phyloP scores from a whole-genome alignment of 2,888 invertebrate species.

The Entomobrya proxima region DNA sequence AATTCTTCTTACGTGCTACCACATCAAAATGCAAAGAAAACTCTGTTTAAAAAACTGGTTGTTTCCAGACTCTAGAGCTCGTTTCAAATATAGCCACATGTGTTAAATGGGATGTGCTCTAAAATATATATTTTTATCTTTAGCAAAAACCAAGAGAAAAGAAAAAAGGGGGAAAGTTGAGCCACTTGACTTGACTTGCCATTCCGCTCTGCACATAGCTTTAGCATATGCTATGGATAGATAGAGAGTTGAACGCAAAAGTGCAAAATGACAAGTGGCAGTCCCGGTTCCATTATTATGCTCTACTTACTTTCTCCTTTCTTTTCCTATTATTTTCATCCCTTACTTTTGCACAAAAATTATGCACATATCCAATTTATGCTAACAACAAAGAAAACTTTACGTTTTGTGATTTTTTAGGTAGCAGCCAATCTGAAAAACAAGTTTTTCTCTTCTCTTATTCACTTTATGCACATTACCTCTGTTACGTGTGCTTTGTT shows the following conservation, averaged over 20 bases:
- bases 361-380: no score
- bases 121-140: not conserved
- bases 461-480: no score
- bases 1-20: no score
- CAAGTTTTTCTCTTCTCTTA: no score
- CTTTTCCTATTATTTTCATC: not conserved
- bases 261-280: constrained; percentile 27
- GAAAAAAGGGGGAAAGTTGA: not conserved
- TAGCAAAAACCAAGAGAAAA: not conserved
- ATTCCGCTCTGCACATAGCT: not conserved
- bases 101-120: not conserved
- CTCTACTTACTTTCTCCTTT: not conserved
- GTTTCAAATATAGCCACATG: not conserved
- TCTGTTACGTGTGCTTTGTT: no score
- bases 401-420: no score
- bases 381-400: no score
- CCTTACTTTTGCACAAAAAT: not conserved
- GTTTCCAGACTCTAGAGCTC: not conserved
- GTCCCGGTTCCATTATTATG: constrained; percentile 34
- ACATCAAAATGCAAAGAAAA: not conserved
- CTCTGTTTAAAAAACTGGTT: not conserved
- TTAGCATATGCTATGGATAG: not conserved
- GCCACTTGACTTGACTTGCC: constrained; percentile 31
- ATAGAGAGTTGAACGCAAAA: not conserved
- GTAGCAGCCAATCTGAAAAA: no score